Percentiles rank a stretch among this genome's conserved stretches.
These are phyloP conservation scores for Nephrocerus scutellatus DNA, from an alignment of 2,888 invertebrate genomes.

Conservation along the genomic window DNA sequence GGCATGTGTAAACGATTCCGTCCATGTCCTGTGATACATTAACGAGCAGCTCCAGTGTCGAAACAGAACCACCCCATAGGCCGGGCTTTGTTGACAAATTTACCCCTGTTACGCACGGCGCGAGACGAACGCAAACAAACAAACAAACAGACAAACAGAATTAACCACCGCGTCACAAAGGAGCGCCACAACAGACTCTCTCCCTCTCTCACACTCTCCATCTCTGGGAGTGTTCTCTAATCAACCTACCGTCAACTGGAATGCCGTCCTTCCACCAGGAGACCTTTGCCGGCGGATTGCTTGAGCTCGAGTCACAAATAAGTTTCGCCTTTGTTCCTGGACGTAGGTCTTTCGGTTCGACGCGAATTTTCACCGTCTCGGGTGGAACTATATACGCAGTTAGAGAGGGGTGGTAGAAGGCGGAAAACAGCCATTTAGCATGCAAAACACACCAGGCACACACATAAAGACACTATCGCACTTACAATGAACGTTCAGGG, in stretches of 20 bases:
- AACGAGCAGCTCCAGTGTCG: conserved; percentile 38
- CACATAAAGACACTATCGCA: too few species aligned
- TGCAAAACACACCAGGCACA: too few species aligned
- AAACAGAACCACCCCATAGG: conserved; percentile 42
- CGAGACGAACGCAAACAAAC: neutral
- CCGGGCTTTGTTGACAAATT: conserved; percentile 40
- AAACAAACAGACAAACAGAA: neutral
- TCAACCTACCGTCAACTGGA: conserved; percentile 35
- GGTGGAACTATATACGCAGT: conserved; percentile 39
- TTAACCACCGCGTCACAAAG: neutral
- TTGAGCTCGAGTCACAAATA: conserved; percentile 42
- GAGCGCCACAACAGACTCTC: too few species aligned
- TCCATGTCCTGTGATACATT: conserved; percentile 44
- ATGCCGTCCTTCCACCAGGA: conserved; percentile 46
- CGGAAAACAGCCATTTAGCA: neutral
- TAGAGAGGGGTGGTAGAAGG: neutral
- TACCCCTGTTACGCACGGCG: conserved; percentile 16
- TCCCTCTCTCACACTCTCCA: too few species aligned
- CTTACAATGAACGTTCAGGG: conserved; percentile 41
- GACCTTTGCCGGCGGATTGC: conserved; percentile 41
- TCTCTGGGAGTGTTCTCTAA: conserved; percentile 5
- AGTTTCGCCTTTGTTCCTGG: conserved; percentile 40
- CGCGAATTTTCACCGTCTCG: conserved; percentile 41
- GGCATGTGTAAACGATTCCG: conserved; percentile 42
- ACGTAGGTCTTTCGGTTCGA: conserved; percentile 37